phyloP scores from a whole-genome alignment of 2,888 invertebrate genomes.

The Sminthurides aquaticus region DNA sequence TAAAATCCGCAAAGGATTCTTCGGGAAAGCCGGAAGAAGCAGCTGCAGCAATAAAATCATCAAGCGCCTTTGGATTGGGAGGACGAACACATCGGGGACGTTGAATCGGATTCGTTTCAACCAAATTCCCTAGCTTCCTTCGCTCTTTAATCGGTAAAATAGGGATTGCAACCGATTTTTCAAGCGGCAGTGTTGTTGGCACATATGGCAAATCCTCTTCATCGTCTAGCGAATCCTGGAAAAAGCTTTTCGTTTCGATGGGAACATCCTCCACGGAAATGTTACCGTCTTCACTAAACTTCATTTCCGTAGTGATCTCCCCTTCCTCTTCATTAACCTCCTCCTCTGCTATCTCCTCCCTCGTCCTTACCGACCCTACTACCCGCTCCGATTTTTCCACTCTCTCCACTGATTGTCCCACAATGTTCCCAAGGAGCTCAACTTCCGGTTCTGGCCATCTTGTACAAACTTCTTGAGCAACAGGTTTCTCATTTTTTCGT shows the following conservation, averaged over 20 bases:
- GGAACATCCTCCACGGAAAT: slow-evolving; percentile 55
- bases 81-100: slow-evolving; percentile 56
- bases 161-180: slow-evolving; percentile 71
- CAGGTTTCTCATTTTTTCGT: background rate
- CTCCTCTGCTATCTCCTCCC: background rate
- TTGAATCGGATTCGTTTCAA: slow-evolving; percentile 34
- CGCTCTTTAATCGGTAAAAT: slow-evolving; percentile 72
- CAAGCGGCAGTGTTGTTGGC: slow-evolving; percentile 80
- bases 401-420: background rate
- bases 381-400: background rate
- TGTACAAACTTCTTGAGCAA: background rate
- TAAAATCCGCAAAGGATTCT: background rate
- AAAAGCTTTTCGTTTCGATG: slow-evolving; percentile 66
- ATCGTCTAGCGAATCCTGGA: slow-evolving; percentile 68
- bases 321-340: slow-evolving; percentile 43
- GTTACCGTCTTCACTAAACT: slow-evolving; percentile 47
- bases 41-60: slow-evolving; percentile 58
- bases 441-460: background rate
- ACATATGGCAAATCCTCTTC: slow-evolving; percentile 68
- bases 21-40: background rate
- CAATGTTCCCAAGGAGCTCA: background rate
- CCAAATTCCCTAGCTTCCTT: slow-evolving; percentile 30
- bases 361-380: background rate
- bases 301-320: slow-evolving; percentile 43
- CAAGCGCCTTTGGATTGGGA: slow-evolving; percentile 62